phyloP scores from a whole-genome alignment of 2,888 invertebrate genomes.

The Abrostola triplasia region DNA sequence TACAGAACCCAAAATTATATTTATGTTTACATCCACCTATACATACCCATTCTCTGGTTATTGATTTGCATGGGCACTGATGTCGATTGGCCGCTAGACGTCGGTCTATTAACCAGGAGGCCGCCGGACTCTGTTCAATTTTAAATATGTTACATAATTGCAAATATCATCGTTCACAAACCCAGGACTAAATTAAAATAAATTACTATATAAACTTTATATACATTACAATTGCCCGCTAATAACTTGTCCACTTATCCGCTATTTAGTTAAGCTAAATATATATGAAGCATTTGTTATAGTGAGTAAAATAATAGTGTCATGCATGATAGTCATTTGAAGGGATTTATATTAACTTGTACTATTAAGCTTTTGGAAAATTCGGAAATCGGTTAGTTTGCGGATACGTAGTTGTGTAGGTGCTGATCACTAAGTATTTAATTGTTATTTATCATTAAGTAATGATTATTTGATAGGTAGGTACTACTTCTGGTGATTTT shows the following conservation, averaged over 20 bases:
- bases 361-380: no score
- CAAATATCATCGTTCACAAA: constrained; percentile 13
- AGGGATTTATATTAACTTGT: no score
- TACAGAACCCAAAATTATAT: background rate
- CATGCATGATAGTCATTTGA: background rate
- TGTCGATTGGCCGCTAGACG: constrained; percentile 50
- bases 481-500: no score
- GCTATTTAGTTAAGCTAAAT: background rate
- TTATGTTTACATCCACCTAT: constrained; percentile 4
- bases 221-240: background rate
- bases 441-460: no score
- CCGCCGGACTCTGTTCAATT: constrained; percentile 40
- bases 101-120: constrained; percentile 26
- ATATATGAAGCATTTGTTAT: background rate
- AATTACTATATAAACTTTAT: background rate
- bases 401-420: no score
- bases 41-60: constrained; percentile 60
- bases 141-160: constrained; percentile 32
- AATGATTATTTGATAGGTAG: no score
- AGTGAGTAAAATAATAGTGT: background rate
- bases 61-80: constrained; percentile 48
- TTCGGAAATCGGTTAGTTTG: no score
- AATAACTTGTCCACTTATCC: background rate
- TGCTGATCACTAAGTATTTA: no score
- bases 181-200: background rate